A percentile compares a stretch with the other conserved stretches of the same genome.
phyloP scores from a whole-genome alignment of 1,140 invertebrate species.

The Heliothis subflexa region DNA sequence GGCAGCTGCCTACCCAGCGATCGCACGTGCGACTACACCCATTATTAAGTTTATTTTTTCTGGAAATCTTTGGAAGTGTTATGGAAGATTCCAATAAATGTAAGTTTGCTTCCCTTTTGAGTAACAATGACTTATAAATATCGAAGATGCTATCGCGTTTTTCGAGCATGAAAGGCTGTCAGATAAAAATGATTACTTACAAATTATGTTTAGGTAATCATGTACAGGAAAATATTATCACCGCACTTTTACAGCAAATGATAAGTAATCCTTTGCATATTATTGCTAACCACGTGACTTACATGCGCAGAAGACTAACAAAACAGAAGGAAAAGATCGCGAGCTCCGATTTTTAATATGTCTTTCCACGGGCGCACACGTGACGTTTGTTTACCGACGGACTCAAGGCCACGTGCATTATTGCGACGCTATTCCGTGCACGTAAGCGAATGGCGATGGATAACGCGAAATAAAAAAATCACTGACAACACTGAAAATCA shows the following conservation, averaged over 20 bases:
- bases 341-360: conserved; percentile 51
- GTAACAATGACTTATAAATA: conserved; percentile 8
- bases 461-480: conserved; percentile 56
- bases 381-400: conserved; percentile 76
- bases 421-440: conserved; percentile 72
- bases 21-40: conserved; percentile 81
- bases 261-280: conserved; percentile 44
- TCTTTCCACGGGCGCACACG: conserved; percentile 66
- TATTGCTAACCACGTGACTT: conserved; percentile 45
- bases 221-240: conserved; percentile 17
- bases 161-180: background rate
- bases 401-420: conserved; percentile 74
- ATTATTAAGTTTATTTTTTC: conserved; percentile 75
- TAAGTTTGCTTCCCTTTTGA: conserved; percentile 1
- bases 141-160: background rate
- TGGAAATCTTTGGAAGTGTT: conserved; percentile 67
- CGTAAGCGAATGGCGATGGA: conserved; percentile 54
- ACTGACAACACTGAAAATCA: background rate
- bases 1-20: conserved; percentile 74
- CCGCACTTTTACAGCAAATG: conserved; percentile 17
- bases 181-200: conserved; percentile 1
- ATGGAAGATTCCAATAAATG: conserved; percentile 63
- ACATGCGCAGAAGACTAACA: conserved; percentile 43
- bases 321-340: conserved; percentile 45
- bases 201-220: conserved; percentile 16